Conservation (phyloP, 2,888 invertebrate genomes). For the Dromius quadrimaculatus region DNA sequence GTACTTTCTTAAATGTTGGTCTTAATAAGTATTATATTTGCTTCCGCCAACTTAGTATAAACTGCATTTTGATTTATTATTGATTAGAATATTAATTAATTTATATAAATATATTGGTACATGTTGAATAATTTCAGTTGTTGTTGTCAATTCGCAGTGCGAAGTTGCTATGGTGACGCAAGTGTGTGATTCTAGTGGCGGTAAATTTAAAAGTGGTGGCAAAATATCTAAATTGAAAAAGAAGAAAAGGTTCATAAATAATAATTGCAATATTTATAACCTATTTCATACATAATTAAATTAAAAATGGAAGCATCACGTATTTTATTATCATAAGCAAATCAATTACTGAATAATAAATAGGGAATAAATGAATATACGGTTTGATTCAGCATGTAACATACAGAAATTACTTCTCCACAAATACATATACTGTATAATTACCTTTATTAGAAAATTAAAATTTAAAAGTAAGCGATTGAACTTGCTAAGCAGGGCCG, state of each 20-base stretch:
- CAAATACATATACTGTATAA: too few relatives aligned
- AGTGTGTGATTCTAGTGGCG: background rate
- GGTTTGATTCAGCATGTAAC: too few relatives aligned
- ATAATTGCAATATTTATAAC: too few relatives aligned
- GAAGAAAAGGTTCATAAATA: too few relatives aligned
- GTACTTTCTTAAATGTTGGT: conserved; percentile 49
- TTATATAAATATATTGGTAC: conserved; percentile 45
- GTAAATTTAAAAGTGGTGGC: conserved; percentile 15
- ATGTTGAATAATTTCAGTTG: conserved; percentile 45
- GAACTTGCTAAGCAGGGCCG: background rate
- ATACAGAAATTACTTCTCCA: too few relatives aligned
- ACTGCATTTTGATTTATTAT: conserved; percentile 49
- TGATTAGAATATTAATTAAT: conserved; percentile 50
- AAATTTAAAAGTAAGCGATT: conserved; percentile 19
- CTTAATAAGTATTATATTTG: conserved; percentile 45
- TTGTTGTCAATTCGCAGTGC: conserved; percentile 25
- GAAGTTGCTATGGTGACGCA: conserved; percentile 36
- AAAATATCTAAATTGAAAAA: too few relatives aligned
- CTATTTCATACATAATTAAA: too few relatives aligned
- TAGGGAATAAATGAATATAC: too few relatives aligned
- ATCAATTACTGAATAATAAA: too few relatives aligned
- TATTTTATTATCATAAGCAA: too few relatives aligned
- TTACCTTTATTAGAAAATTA: conserved; percentile 2
- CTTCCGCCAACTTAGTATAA: conserved; percentile 42
- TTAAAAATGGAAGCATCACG: too few relatives aligned